Base-by-base conservation (phyloP, 2,888 invertebrate species). In the Copidosoma aretas region DNA sequence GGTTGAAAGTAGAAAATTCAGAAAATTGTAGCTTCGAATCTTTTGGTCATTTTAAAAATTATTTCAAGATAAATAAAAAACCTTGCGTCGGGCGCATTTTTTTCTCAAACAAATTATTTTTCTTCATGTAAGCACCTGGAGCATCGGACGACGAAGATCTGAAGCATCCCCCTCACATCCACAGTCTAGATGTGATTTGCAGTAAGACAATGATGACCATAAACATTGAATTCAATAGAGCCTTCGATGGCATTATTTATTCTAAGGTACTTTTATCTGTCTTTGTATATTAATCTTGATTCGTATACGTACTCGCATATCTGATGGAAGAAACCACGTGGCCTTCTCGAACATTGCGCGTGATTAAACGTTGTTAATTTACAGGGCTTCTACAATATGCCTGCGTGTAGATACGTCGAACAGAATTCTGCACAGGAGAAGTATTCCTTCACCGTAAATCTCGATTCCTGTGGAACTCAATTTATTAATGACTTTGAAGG, bases 171-270 rank as follows among this genome's bases (percentile, higher is more conserved):
- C 91, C 93, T 2, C 91, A 92, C 75, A 91, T 93, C 74, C 91
- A 92, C 78, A 88, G 87, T 0, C 89, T 93, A 66, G 89, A 91
- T 52, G 93, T 93, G 0, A 87, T 91, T 76, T 93, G 93, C 77
- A 90, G 91, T 68, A 93, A 92, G 80, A 91, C 92, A 73, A 90
- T 90, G 89, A 93, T 93, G 93, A 91, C 90, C 1, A 92, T 93
- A 70, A 89, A 90, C 74, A 88, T 93, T 14, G 91, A 91, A 81
- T 93, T 93, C 82, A 92, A 92, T 81, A 88, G 90, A 71, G 86
- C 85, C 21, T 93, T 92, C 80, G 89, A 92, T 74, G 93, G 93
- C 0, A 87, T 93, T 17, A 91, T 93, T 74, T 93, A 93, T 78
- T 92, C 93, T 0, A 93, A 93, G 85, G 87, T 86, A 77, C 39